Conservation (phyloP, 35 echinoderm and acorn worm genomes). For the Heliocidaris erythrogramma region DNA sequence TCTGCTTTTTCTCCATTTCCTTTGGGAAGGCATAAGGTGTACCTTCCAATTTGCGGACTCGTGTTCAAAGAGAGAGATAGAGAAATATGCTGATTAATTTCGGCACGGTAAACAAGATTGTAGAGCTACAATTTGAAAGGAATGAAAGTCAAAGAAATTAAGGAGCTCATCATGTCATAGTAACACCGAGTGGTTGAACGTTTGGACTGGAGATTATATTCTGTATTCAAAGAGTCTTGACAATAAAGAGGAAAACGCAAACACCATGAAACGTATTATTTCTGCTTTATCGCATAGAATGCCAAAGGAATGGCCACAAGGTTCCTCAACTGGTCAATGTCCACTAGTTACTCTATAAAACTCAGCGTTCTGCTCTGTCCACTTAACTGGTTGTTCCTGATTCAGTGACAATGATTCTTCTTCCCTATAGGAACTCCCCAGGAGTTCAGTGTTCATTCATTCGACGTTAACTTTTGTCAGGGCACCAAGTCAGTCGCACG, state of each 20-base stretch:
- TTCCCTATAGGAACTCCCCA: too few relatives aligned
- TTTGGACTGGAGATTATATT: not conserved
- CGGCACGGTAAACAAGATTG: not conserved
- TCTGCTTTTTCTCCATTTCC: not conserved
- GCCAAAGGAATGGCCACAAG: too few relatives aligned
- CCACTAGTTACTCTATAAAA: not conserved
- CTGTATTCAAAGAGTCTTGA: too few relatives aligned
- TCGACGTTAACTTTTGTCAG: too few relatives aligned
- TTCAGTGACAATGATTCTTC: too few relatives aligned
- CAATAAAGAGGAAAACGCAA: too few relatives aligned
- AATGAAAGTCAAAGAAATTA: not conserved
- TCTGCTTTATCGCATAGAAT: too few relatives aligned
- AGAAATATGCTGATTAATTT: slow-evolving; percentile 11
- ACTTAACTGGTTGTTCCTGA: too few relatives aligned
- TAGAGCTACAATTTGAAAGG: not conserved
- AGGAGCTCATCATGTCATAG: not conserved
- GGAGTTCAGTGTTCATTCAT: too few relatives aligned
- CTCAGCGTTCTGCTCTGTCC: not conserved
- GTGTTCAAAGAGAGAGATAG: not conserved
- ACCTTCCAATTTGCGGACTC: not conserved
- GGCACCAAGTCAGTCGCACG: too few relatives aligned
- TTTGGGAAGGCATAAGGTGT: not conserved
- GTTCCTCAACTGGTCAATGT: not conserved
- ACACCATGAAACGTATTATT: too few relatives aligned
- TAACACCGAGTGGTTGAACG: not conserved